A percentile compares a stretch with the other conserved stretches of the same genome.
These are phyloP conservation scores for Priocnemis perturbator DNA, from an alignment of 2,888 invertebrate species.

Conservation along the genomic window DNA sequence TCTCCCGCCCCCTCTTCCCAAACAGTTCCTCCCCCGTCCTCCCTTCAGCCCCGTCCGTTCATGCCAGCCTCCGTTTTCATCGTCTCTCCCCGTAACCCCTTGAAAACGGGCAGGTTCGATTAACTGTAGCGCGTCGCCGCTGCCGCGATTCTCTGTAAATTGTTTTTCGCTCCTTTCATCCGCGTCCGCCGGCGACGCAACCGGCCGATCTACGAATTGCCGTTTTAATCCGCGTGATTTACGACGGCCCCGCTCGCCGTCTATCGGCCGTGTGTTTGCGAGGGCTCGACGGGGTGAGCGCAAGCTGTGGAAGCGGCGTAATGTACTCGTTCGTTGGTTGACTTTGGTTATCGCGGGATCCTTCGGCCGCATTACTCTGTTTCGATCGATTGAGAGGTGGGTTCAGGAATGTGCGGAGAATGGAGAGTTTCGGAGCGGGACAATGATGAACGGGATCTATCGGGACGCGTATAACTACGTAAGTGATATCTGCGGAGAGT, in stretches of 20 bases:
- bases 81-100: slow-evolving; percentile 10
- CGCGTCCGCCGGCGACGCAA: slow-evolving; percentile 3
- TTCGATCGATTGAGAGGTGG: too few relatives aligned
- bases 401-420: too few relatives aligned
- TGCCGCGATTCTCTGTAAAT: slow-evolving; percentile 37
- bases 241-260: background rate
- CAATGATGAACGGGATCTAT: too few relatives aligned
- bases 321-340: too few relatives aligned
- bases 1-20: slow-evolving; percentile 41
- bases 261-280: too few relatives aligned
- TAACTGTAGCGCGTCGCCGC: slow-evolving; percentile 50
- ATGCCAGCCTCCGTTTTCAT: slow-evolving; percentile 34
- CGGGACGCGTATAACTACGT: too few relatives aligned
- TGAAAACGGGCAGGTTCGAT: slow-evolving; percentile 45
- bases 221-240: slow-evolving; percentile 15
- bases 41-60: slow-evolving; percentile 31
- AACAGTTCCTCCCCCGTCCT: slow-evolving; percentile 28
- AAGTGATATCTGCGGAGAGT: too few relatives aligned
- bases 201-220: slow-evolving; percentile 8
- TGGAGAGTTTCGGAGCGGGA: too few relatives aligned
- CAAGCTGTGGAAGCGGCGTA: too few relatives aligned
- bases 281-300: too few relatives aligned
- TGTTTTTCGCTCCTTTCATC: slow-evolving; percentile 42
- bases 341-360: too few relatives aligned
- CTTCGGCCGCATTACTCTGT: too few relatives aligned